Base-by-base conservation (phyloP, 2,797 vertebrate genomes). In the Mallotus villosus region DNA sequence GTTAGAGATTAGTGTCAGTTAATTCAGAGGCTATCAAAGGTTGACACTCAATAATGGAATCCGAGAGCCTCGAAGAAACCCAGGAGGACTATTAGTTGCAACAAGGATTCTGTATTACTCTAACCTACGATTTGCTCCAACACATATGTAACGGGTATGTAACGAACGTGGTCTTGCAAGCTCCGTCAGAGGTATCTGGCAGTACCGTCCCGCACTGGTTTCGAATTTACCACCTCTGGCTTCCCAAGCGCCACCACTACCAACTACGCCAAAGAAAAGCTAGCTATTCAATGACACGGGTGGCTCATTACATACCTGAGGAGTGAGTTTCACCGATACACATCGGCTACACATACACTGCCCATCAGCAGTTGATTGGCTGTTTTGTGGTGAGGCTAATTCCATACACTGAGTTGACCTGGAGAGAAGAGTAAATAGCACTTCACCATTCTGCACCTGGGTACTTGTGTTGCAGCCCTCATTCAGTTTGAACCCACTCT, bases 1-100 rank as follows among this genome's bases (percentile, higher is more conserved):
- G 75, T 68, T 73, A 68, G 46, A 68, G 75, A 76, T 74, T 76
- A 71, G 71, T 60, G 37, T 27, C 59, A 51, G 67, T 71, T 73
- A 27, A 73, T 73, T 49, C 49, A 37, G 19, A 19, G 9, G 55
- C 67, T 73, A 71, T 68, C 68, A 67, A 58, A 12, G 57, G 41
- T 25, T 70, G 71, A 57, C 63, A 41, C n/a, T 80, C 74, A 67
- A 70, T 73, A 66, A n/a, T 67, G 49, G 55, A 17, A 49, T 22
- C 34, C 65, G 37, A 62, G n/a, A 60, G 55, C 51, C 27, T 57
- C 37, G 32, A 8, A 6, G 32, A 34, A 34, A 34, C 32, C 32
- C 32, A 34, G 32, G 32, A 8, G 32, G 5, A 34, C 6, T 34
- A 41, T 53, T 21, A 17, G 19, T 55, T 55, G 51, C 17, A 17